Base-by-base conservation (phyloP, 2,113 vertebrate species). In the Spheniscus mendiculus region DNA sequence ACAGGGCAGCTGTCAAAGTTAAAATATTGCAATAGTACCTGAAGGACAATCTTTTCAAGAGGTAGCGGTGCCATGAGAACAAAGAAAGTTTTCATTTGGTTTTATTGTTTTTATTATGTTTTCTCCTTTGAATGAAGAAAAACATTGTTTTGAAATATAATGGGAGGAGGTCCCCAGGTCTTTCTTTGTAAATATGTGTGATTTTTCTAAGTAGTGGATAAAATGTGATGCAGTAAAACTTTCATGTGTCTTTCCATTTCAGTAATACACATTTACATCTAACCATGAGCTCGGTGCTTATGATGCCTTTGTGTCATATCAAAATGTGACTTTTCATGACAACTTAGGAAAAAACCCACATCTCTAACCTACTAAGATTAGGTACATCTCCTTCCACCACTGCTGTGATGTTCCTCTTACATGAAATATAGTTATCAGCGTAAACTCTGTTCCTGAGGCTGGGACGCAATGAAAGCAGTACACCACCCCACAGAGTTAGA, bases 1-100 rank as follows among this genome's bases (percentile, higher is more conserved):
- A 27, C 38, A 92, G 84, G 96, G 81, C 78, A 88, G 70, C 82
- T 96, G 87, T 95, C 87, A 91, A 34, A 93, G 70, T 76, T 72
- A 85, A 95, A 96, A 66, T 79, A 83, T 58, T 93, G 84, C 89
- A 77, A 8, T 20, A 45, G 69, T 44, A 89, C 65, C 82, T 91
- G 73, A 91, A 97, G 82, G 95, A 91, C 55, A 56, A 15, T 63
- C 82, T 96, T 93, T 87, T 58, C 23, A 38, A 73, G 77, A 86
- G 62, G 52, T 10, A 94, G 71, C 11, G 40, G 40, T 83, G 49
- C 40, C 74, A 70, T 38, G 71, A 83, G 73, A 93, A 66, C n/a
- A 81, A 53, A 90, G 21, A 11, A 72, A 83, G 42, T 66, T 91
- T 80, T 93, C 4, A 21, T 66, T 91, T 83, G 11, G 17, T 84